Evolutionary conservation across 2,113 vertebrate species (phyloP).

Genomic region (Hippolais icterina): DNA sequence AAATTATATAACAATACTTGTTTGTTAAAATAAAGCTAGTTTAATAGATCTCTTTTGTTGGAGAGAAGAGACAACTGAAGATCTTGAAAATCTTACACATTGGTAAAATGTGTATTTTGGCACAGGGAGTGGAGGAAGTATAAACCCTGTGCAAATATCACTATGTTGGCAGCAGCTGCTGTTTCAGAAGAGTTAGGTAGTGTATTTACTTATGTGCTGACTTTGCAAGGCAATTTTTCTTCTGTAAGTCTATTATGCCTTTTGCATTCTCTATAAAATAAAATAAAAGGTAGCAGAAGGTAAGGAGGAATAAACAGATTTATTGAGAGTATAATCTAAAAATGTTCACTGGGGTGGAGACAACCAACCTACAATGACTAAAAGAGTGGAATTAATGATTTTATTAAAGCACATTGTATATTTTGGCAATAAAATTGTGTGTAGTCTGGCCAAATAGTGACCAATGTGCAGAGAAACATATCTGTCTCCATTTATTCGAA

Average conservation of each 20-base stretch:
- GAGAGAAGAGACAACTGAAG: neutral
- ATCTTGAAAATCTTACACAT: neutral
- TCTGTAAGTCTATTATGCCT: neutral
- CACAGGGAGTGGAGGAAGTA: neutral
- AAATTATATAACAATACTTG: neutral
- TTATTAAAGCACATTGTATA: slow-evolving; percentile 3
- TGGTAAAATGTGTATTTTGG: neutral
- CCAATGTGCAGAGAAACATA: slow-evolving; percentile 11
- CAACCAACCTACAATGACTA: neutral
- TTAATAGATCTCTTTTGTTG: neutral
- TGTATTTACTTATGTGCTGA: neutral
- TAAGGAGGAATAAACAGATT: neutral
- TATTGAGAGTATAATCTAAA: neutral
- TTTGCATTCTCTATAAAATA: neutral
- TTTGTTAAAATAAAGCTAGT: neutral
- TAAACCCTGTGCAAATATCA: neutral
- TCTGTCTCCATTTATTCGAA: slow-evolving; percentile 25
- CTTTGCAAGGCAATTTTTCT: neutral
- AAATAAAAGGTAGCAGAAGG: neutral
- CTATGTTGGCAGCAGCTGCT: neutral
- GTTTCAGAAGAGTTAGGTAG: neutral
- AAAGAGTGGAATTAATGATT: slow-evolving; percentile 27
- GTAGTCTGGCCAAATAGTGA: slow-evolving; percentile 45
- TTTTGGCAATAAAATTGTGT: slow-evolving; percentile 34
- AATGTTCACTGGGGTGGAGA: neutral